Base-by-base conservation (phyloP, 2,888 invertebrate species). In the Dugesia japonica region DNA sequence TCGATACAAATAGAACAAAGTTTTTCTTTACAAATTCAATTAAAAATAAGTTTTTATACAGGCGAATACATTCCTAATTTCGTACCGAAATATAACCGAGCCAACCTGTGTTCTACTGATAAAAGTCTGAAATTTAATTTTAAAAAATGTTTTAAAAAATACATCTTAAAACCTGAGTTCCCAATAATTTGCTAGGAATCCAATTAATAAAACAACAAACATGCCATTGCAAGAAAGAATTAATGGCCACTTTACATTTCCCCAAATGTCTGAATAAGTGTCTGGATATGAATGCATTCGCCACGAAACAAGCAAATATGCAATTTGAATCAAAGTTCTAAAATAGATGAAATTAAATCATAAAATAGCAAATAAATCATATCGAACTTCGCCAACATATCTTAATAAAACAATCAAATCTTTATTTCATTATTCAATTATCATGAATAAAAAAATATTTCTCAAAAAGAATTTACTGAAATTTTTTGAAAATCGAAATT, bases 1-100 rank as follows among this genome's bases (percentile, higher is more conserved):
- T n/a, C n/a, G n/a, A n/a, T n/a, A 31, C 7, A 31, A 31, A 31
- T 31, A 31, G 13, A 31, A 7, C n/a, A 13, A 31, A 31, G 31
- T 31, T 31, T 7, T 31, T 31, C 13, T 31, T 31, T 4, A 31
- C 4, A 31, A 31, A 7, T 31, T 13, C 31, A 4, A 31, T 31
- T 71, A 71, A 23, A 71, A 71, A 71, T 23, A 71, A 38, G n/a
- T n/a, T 71, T 33, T 33, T 31, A 73, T 9, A 73, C 73, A 31
- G 73, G 73, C 1, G 73, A 73, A 33, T 73, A 73, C 73, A 73
- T 73, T 28, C 73, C 73, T n/a, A 73, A 33, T 38, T 73, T 73
- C 1, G 73, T 73, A 15, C 73, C 73, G 26, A 73, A 73, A 33
- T 73, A 73, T 31, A 73, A 23, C 7, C 73, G 13, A 9, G 73